Evolutionary conservation across 2,113 vertebrate genomes (phyloP), one percentile per base, ranked within the genome.

Genomic region (Nestor notabilis): DNA sequence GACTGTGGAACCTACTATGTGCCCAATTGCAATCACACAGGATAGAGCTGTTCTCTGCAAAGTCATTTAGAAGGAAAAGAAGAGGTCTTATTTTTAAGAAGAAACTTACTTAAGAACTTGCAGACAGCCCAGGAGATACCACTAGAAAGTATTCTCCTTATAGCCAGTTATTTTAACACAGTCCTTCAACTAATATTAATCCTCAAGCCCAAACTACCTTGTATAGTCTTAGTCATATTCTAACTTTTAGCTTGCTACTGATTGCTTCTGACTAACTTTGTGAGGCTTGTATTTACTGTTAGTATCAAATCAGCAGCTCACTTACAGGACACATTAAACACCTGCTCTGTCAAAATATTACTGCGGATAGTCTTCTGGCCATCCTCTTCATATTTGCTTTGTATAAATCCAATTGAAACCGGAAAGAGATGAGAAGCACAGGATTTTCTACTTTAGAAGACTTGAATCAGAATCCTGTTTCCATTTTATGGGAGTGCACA

Each of bases 311-410:
- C 35, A 83, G 81, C 70, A 76, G 24, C 25, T 91, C n/a, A 28
- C 18, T 52, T 56, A 49, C 9, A 49, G 14, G 29, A 17, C 13
- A 49, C 33, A 33, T 37, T 71, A 56, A 88, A 77, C 25, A 29
- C 52, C 33, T 0, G 0, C 21, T 49, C 17, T 64, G 13, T 64
- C n/a, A n/a, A n/a, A 64, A 4, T 69, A 21, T 41, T 52, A 9
- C 12, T 43, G 18, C 72, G 46, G 50, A 20, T 84, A 53, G 11
- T 70, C 31, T 85, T 19, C 53, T 85, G 50, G 39, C 12, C 71
- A 37, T 84, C 60, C 14, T 87, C 21, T 75, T 69, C 39, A 15
- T 72, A 53, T 56, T 93, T 91, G 11, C 46, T 90, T 92, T 19
- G 33, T 50, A 43, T 33, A 86, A 95, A 90, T 43, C 41, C 43